A percentile compares a stretch with the other conserved stretches of the same genome.
Conservation (phyloP, 2,113 vertebrate species). For the Microcebus jonahi region DNA sequence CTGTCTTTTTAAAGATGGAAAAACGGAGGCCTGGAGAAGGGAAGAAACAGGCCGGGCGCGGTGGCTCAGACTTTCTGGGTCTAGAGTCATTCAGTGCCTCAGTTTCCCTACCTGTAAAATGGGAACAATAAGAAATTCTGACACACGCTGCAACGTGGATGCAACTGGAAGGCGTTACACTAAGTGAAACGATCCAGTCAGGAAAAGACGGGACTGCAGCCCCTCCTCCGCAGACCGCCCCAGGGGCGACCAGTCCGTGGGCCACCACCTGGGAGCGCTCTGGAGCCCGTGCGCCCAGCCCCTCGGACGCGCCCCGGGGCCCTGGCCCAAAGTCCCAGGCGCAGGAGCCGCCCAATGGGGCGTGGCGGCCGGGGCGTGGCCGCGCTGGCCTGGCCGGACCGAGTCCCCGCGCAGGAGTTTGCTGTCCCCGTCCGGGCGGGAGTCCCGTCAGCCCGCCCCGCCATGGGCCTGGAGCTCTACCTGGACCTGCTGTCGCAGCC, state of each 20-base stretch:
- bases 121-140: not conserved
- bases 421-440: fast-evolving
- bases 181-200: not conserved
- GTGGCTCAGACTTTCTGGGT: not conserved
- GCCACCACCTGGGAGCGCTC: fast-evolving
- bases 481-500: slow-evolving; percentile 89
- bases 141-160: fast-evolving
- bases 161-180: not conserved
- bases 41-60: not conserved
- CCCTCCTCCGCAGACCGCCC: not conserved
- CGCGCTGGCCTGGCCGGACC: fast-evolving
- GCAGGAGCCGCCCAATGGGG: not conserved
- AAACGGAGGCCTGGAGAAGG: not conserved
- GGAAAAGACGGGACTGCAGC: not conserved
- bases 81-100: not conserved
- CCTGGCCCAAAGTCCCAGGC: not conserved
- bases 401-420: fast-evolving
- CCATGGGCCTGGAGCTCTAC: slow-evolving; percentile 85
- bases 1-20: not conserved
- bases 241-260: too few relatives aligned
- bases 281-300: not conserved
- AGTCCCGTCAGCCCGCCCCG: fast-evolving
- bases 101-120: not conserved
- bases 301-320: fast-evolving
- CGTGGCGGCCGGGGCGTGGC: not conserved